phyloP scores from a whole-genome alignment of 1,140 invertebrate species.

The Lordiphosa collinella region DNA sequence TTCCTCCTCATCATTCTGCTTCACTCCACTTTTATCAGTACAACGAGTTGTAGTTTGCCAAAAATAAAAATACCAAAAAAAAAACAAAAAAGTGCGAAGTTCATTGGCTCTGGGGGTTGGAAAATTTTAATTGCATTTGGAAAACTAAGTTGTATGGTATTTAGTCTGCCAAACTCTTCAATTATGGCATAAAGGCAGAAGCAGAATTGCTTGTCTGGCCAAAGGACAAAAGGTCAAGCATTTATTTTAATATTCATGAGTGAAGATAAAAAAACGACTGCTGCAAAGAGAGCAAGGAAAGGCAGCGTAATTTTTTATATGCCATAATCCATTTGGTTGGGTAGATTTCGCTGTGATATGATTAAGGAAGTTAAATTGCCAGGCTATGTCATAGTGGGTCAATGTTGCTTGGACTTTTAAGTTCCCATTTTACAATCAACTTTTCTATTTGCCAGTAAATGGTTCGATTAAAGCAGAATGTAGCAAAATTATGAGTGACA shows the following conservation, averaged over 20 bases:
- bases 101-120: slow-evolving; percentile 50
- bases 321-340: too few relatives aligned
- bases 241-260: slow-evolving; percentile 63
- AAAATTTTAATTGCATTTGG: slow-evolving; percentile 74
- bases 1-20: not conserved
- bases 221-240: slow-evolving; percentile 62
- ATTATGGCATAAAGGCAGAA: slow-evolving; percentile 23
- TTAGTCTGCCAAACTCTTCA: slow-evolving; percentile 54
- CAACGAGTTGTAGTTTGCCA: slow-evolving; percentile 1
- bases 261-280: not conserved
- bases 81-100: slow-evolving; percentile 39
- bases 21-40: slow-evolving; percentile 8
- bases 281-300: not conserved
- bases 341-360: too few relatives aligned
- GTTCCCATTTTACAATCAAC: slow-evolving; percentile 7
- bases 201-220: slow-evolving; percentile 20
- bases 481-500: not conserved
- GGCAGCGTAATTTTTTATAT: too few relatives aligned
- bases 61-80: slow-evolving; percentile 1
- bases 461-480: slow-evolving; percentile 43
- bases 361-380: too few relatives aligned
- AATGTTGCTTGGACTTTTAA: too few relatives aligned
- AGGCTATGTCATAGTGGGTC: too few relatives aligned
- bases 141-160: slow-evolving; percentile 50
- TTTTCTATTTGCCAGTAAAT: slow-evolving; percentile 4